Base-by-base conservation (phyloP, 2,113 vertebrate genomes). In the Nycticebus coucang region DNA sequence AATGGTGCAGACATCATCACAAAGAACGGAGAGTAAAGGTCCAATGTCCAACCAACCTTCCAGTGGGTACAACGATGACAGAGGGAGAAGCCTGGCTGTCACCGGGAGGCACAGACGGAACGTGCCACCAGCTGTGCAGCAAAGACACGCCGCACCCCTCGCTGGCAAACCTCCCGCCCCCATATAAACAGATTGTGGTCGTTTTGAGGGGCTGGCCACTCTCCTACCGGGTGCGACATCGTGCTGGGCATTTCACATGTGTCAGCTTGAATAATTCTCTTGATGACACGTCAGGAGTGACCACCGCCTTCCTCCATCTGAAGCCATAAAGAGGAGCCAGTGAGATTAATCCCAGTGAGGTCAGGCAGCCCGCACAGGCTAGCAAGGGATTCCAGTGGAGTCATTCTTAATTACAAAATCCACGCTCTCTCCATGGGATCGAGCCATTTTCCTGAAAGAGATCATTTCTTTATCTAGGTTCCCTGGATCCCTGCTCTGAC, bases 281-380 rank as follows among this genome's bases (percentile, higher is more conserved):
- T 2, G 3, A 35, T 8, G n/a, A 35, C 33, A 30, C 24, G 6
- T 4, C 7, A 11, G 12, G 2, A 18, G 0, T 15, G 22, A 6
- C 4, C 0, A 0, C 4, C 6, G 1, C 53, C 11, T 24, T 37
- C 21, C 9, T 1, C 30, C 24, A 28, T 18, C 37, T 35, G 64
- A 74, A 19, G 21, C 33, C 1, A 0, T 9, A 3, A 4, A 2
- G 3, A 4, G 7, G 5, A 14, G 14, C 2, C 4, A 0, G 45
- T 0, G 8, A 64, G 30, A 45, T 7, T 0, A 4, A 33, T 12
- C 15, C 7, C 24, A 15, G 66, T 3, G 19, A 19, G 7, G 45
- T 4, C 7, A 19, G 45, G 15, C 11, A 30, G 13, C 55, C 21
- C 13, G 17, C 1, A 1, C 22, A 53, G 2, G 7, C 1, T n/a